Base-by-base conservation (phyloP, 2,797 vertebrate genomes). In the Luscinia megarhynchos region DNA sequence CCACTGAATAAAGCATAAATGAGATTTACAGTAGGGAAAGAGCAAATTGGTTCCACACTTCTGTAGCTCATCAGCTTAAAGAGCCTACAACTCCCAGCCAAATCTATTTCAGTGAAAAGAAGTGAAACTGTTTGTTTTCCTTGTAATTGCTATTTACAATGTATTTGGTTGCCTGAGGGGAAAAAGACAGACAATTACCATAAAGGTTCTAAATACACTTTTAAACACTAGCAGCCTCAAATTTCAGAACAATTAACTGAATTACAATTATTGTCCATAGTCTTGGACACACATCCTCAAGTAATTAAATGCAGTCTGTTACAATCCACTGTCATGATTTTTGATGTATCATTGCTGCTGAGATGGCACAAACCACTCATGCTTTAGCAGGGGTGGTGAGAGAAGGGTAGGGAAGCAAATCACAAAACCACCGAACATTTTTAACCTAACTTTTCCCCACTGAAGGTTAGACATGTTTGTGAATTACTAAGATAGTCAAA, bases 381-480 rank as follows among this genome's bases (percentile, higher is more conserved):
- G 2, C 9, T 30, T 41, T 19, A 16, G n/a, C 0, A 0, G 7
- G 4, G 7, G 5, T 3, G 2, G 23, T 10, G 4, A 10, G 8
- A 7, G 6, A 2, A 17, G 7, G 9, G 7, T 2, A 6, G 1
- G 4, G 8, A 32, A 62, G 48, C 27, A 58, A 51, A 58, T 15
- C 22, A 62, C 21, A 72, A 83, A 84, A 8, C 7, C 15, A 53
- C 20, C 21, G 48, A 76, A 51, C 4, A 12, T 54, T 43, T 88
- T 90, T 54, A 26, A 58, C 22, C 51, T 32, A 70, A 36, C 4
- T 78, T 88, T 59, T 38, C 15, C 29, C 51, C 13, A 5, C 18
- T n/a, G 43, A 77, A 36, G 27, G 66, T 7, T 64, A 30, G 46
- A 72, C 8, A 11, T 4, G 3, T 63, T 67, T 84, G 26, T 57